Evolutionary conservation across 2,797 vertebrate genomes (phyloP).

Genomic region (Melanotaenia maccullochi): DNA sequence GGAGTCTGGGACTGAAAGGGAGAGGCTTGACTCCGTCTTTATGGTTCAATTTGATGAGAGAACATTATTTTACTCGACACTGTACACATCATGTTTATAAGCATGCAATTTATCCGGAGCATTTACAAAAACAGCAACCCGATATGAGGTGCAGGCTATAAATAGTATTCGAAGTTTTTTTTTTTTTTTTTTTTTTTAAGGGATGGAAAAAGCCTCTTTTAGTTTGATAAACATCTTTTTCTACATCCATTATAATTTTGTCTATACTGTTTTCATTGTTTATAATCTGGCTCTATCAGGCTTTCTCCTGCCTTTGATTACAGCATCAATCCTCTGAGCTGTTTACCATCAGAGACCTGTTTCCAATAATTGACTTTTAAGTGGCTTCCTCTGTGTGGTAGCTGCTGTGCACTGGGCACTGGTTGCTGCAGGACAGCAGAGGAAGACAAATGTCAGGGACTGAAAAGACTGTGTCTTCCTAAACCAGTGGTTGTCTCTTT

Average conservation of each 20-base stretch:
- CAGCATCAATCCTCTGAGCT: conserved; percentile 20
- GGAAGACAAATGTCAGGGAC: conserved; percentile 27
- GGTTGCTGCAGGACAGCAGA: conserved; percentile 7
- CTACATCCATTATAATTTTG: neutral
- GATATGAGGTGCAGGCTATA: too few relatives aligned
- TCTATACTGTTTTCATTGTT: neutral
- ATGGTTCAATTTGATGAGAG: neutral
- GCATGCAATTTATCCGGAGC: too few relatives aligned
- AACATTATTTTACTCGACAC: too few relatives aligned
- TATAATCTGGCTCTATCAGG: neutral
- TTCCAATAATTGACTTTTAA: conserved; percentile 36
- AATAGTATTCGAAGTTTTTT: too few relatives aligned
- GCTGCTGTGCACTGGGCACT: neutral
- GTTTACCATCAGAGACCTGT: conserved; percentile 23
- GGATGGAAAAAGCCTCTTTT: neutral
- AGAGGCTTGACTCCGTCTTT: neutral
- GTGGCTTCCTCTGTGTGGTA: neutral
- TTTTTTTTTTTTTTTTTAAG: too few relatives aligned
- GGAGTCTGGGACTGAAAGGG: neutral
- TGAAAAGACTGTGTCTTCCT: conserved; percentile 14
- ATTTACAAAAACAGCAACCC: too few relatives aligned
- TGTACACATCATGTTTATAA: too few relatives aligned
- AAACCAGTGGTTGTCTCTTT: conserved; percentile 11
- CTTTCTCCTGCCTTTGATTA: conserved; percentile 12
- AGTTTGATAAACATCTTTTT: neutral